A percentile compares a stretch with the other conserved stretches of the same genome.
Evolutionary conservation across 2,797 vertebrate genomes (phyloP).

Genomic region (Schizopygopsis pylzovi): DNA sequence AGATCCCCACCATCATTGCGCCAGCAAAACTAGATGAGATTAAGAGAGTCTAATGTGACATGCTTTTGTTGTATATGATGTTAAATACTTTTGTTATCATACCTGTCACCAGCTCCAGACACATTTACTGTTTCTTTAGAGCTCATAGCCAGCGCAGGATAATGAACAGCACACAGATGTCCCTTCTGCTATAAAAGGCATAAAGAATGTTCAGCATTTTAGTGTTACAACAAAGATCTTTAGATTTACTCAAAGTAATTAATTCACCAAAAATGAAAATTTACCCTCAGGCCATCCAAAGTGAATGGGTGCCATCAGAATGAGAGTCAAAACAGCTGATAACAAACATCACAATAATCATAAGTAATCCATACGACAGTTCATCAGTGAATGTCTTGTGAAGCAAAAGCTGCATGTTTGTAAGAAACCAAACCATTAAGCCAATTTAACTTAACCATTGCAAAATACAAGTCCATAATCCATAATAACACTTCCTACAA

Average conservation of each 20-base stretch:
- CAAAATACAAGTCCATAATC: neutral
- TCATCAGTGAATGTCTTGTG: neutral
- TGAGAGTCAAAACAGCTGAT: neutral
- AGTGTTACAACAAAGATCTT: neutral
- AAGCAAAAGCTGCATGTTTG: neutral
- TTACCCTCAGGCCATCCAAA: neutral
- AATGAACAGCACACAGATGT: slow-evolving; percentile 82
- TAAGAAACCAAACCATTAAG: neutral
- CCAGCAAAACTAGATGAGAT: slow-evolving; percentile 80
- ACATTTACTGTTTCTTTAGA: slow-evolving; percentile 83
- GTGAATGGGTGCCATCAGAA: neutral
- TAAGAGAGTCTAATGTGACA: neutral
- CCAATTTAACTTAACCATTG: neutral
- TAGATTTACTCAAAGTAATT: neutral
- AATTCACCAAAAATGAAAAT: neutral
- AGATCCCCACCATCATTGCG: slow-evolving; percentile 83
- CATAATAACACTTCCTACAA: neutral
- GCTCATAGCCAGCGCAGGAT: slow-evolving; percentile 77
- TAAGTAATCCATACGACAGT: neutral
- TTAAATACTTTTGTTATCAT: slow-evolving; percentile 8
- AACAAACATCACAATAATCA: neutral
- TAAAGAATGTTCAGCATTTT: neutral
- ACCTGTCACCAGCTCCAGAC: slow-evolving; percentile 93
- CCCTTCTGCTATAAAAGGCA: slow-evolving; percentile 67
- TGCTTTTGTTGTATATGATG: neutral